Base-by-base conservation (phyloP, 2,888 invertebrate genomes). In the Zaprionus obscuricornis region DNA sequence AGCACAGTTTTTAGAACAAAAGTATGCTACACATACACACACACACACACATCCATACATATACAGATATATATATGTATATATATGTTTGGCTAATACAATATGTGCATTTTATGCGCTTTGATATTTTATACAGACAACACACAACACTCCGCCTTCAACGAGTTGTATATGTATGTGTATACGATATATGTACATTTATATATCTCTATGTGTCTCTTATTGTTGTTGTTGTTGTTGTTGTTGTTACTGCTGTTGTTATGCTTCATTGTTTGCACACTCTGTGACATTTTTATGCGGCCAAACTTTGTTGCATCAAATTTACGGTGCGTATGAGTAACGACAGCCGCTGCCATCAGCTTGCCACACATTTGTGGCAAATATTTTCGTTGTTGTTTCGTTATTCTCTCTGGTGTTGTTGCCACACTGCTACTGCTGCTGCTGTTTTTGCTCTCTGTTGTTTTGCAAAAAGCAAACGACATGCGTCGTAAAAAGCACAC, bases 291-390 rank as follows among this genome's bases (percentile, higher is more conserved):
- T 78, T 78, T 82, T 84, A 82, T 78, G 60, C 72, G 68, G 60
- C 78, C 70, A 79, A 84, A 77, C 77, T 78, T 85, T 78, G 78
- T 78, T 78, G 82, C 78, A 78, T 77, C 83, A 78, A 85, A 77
- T 85, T 85, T 78, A 85, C 85, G 78, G 83, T 82, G 78, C 83
- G 85, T 78, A 85, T 85, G 85, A 78, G 85, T 82, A 85, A 78
- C 82, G 83, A 68, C 68, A 66, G 70, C 57, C 36, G 69, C 39
- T 52, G 60, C 66, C 66, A 59, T 49, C 55, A 60, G 72, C 46
- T 52, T 52, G 55, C 57, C 69, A 66, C n/a, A n/a, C 74, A 74
- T 77, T 74, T 75, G 79, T 65, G 85, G 78, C 59, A 56, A 67
- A 85, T 82, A 77, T 74, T 62, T 54, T 71, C 64, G 58, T 42